Conservation (phyloP, 2,888 invertebrate species). For the Autographa pulchrina region DNA sequence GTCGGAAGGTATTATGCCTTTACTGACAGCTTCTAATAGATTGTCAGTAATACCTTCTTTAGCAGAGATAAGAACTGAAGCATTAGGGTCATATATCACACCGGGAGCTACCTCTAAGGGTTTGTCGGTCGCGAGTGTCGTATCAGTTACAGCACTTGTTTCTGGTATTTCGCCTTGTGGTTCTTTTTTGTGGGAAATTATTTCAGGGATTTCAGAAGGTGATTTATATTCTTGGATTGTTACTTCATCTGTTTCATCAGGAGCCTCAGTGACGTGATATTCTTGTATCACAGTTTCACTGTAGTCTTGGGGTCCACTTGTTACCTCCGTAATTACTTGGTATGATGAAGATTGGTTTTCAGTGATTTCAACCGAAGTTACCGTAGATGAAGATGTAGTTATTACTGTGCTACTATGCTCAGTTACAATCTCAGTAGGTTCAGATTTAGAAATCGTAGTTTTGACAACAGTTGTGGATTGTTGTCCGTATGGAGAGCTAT, state of each 20-base stretch:
- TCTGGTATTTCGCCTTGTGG: slow-evolving; percentile 29
- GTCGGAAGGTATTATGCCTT: slow-evolving; percentile 92
- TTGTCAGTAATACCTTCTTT: slow-evolving; percentile 91
- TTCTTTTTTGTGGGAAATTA: slow-evolving; percentile 9
- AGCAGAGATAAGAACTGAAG: slow-evolving; percentile 91
- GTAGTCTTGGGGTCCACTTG: slow-evolving; percentile 55
- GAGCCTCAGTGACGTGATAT: slow-evolving; percentile 64
- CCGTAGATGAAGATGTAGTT: slow-evolving; percentile 74
- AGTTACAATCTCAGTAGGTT: slow-evolving; percentile 71
- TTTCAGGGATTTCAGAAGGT: slow-evolving; percentile 16
- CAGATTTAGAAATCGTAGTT: slow-evolving; percentile 68
- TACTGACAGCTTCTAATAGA: slow-evolving; percentile 92
- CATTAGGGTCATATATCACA: slow-evolving; percentile 93
- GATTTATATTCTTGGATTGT: slow-evolving; percentile 18
- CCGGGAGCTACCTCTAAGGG: slow-evolving; percentile 91
- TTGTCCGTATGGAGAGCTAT: slow-evolving; percentile 65
- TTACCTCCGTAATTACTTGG: slow-evolving; percentile 71
- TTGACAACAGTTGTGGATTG: slow-evolving; percentile 72
- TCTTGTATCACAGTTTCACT: slow-evolving; percentile 63
- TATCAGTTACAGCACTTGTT: slow-evolving; percentile 14
- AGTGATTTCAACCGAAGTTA: slow-evolving; percentile 77
- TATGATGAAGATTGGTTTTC: slow-evolving; percentile 77
- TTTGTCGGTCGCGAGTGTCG: slow-evolving; percentile 14
- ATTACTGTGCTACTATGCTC: slow-evolving; percentile 76
- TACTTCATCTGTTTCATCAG: slow-evolving; percentile 68